Percentiles rank a stretch among this genome's conserved stretches.
Conservation (phyloP, 2,888 invertebrate species). For the Lasioglossum figueresi region DNA sequence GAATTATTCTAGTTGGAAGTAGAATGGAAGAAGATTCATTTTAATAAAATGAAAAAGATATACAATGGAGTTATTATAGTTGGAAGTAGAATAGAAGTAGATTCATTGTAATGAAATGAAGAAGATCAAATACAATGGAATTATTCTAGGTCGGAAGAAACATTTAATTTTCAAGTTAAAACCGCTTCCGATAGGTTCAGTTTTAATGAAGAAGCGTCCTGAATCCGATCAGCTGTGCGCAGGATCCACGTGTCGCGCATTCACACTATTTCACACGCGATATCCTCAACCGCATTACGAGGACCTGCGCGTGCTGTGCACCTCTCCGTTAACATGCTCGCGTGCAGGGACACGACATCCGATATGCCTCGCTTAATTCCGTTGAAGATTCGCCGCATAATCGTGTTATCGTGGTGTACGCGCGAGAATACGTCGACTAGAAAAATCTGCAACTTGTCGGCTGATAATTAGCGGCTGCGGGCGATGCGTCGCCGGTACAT, state of each 20-base stretch:
- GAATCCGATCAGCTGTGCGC: constrained; percentile 41
- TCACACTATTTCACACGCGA: constrained; percentile 44
- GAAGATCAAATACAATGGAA: no score
- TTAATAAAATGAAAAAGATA: no score
- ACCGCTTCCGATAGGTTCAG: no score
- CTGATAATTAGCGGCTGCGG: constrained; percentile 35
- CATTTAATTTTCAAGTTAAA: no score
- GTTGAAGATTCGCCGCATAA: constrained; percentile 45
- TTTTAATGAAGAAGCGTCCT: constrained; percentile 13
- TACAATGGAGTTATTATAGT: no score
- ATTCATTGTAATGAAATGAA: no score
- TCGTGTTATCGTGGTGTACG: constrained; percentile 40
- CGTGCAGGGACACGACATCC: constrained; percentile 57
- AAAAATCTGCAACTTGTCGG: constrained; percentile 30
- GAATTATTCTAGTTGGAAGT: no score
- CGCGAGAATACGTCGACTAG: constrained; percentile 17
- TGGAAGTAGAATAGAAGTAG: no score
- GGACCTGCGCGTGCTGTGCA: constrained; percentile 51
- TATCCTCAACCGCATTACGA: constrained; percentile 53
- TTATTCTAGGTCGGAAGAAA: no score
- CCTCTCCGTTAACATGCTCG: constrained; percentile 57
- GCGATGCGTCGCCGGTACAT: neutral
- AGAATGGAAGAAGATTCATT: no score
- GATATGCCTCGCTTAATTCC: constrained; percentile 59
- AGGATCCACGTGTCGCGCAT: constrained; percentile 47